Conservation (phyloP, 2,888 invertebrate species). For the Anoncus sp. region DNA sequence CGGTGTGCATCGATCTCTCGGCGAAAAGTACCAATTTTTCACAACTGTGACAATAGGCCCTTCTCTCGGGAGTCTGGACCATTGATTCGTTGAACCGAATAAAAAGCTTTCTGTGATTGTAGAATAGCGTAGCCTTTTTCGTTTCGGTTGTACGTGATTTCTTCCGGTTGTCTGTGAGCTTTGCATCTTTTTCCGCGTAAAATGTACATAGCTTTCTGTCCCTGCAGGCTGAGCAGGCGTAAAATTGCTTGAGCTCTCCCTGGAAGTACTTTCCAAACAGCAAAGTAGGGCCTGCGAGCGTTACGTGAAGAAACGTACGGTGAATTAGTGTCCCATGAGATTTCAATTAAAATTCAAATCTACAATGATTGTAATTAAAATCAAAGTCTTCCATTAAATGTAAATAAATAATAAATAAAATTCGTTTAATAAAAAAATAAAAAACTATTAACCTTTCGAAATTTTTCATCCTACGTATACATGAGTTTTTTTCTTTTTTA, state of each 20-base stretch:
- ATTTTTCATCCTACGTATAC: too few species aligned
- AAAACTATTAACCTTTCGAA: too few species aligned
- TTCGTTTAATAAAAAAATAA: too few species aligned
- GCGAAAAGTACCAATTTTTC: conserved; percentile 84
- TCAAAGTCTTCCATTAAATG: too few species aligned
- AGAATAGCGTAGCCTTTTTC: conserved; percentile 82
- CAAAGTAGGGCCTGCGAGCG: conserved; percentile 85
- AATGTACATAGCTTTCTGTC: conserved; percentile 91
- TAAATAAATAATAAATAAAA: too few species aligned
- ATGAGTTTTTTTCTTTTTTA: too few species aligned
- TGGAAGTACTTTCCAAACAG: conserved; percentile 85
- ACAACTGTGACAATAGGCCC: conserved; percentile 88
- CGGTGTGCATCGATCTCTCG: conserved; percentile 83
- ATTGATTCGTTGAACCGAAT: conserved; percentile 84
- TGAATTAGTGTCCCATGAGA: neutral
- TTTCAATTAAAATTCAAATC: neutral
- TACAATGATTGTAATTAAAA: neutral
- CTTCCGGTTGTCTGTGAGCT: conserved; percentile 79
- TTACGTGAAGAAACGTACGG: neutral
- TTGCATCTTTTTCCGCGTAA: conserved; percentile 85
- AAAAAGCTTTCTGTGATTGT: conserved; percentile 85
- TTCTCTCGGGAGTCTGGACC: conserved; percentile 61
- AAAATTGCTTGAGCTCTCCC: conserved; percentile 86
- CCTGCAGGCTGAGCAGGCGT: conserved; percentile 93
- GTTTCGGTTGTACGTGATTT: conserved; percentile 84